These are phyloP conservation scores for Danio aesculapii DNA, from an alignment of 2,797 vertebrate species.

Conservation along the genomic window DNA sequence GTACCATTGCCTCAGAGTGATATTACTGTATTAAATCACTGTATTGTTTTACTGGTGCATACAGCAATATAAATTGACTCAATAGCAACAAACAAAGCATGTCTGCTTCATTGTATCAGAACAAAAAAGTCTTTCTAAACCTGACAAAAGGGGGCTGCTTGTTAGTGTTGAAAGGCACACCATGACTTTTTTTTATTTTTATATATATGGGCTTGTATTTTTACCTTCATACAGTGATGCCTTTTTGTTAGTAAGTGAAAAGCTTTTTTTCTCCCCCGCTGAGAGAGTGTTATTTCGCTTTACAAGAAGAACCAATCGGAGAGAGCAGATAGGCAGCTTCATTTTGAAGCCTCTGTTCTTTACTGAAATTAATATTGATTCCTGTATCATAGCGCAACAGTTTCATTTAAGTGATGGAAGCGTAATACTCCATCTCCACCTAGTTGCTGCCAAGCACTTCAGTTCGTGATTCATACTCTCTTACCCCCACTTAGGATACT, in stretches of 20 bases:
- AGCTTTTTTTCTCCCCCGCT: conserved; percentile 1
- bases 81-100: neutral
- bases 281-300: conserved; percentile 24
- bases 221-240: conserved; percentile 1
- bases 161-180: conserved; percentile 20
- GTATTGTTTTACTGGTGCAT: conserved; percentile 1
- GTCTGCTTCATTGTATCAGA: conserved; percentile 26
- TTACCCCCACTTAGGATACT: conserved; percentile 6
- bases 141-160: neutral
- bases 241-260: conserved; percentile 28
- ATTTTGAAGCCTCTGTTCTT: conserved; percentile 37
- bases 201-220: neutral
- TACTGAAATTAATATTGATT: conserved; percentile 58
- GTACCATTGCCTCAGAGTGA: neutral
- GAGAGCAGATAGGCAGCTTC: conserved; percentile 22
- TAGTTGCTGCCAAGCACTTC: conserved; percentile 20
- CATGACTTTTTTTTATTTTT: conserved; percentile 5
- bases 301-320: conserved; percentile 28
- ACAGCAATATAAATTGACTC: neutral
- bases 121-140: conserved; percentile 16
- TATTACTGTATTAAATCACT: conserved; percentile 10
- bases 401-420: conserved; percentile 43
- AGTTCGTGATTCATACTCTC: conserved; percentile 8
- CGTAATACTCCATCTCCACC: conserved; percentile 39
- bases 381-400: conserved; percentile 40